Percentiles rank a stretch among this genome's conserved stretches.
Evolutionary conservation across 2,113 vertebrate genomes (phyloP).

Genomic region (Odocoileus virginianus): DNA sequence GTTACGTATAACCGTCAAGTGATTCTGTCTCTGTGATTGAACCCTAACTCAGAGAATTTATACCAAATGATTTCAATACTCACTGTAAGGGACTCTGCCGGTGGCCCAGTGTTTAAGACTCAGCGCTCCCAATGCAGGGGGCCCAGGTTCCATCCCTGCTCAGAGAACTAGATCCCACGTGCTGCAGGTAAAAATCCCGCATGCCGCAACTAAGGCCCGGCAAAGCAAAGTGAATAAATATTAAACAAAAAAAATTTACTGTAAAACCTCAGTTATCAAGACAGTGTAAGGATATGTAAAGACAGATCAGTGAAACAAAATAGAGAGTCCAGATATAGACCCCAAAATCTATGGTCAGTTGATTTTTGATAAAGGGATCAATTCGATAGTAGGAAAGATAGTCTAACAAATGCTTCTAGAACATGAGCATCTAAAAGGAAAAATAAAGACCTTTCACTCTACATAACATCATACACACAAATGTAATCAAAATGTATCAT

Average conservation of each 20-base stretch:
- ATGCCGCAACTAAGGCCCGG: not conserved
- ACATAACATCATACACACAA: not conserved
- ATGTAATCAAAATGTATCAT: not conserved
- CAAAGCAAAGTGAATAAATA: not conserved
- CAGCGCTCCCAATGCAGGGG: rapidly evolving
- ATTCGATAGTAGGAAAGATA: not conserved
- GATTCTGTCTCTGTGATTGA: not conserved
- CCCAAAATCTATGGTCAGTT: not conserved
- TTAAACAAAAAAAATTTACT: not conserved
- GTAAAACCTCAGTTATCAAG: not conserved
- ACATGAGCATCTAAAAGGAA: not conserved
- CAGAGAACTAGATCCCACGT: not conserved
- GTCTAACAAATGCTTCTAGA: not conserved
- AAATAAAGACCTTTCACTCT: not conserved
- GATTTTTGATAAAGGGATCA: not conserved
- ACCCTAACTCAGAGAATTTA: not conserved
- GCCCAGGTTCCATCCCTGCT: not conserved
- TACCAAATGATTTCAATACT: not conserved
- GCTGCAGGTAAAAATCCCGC: not conserved
- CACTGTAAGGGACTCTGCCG: not conserved
- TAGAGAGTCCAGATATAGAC: not conserved
- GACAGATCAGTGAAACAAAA: not conserved
- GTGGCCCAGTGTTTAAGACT: not conserved
- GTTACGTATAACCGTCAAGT: not conserved
- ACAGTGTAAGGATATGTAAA: not conserved